Evolutionary conservation across 2,888 invertebrate genomes (phyloP).

Genomic region (Lycocerus yunnanus): DNA sequence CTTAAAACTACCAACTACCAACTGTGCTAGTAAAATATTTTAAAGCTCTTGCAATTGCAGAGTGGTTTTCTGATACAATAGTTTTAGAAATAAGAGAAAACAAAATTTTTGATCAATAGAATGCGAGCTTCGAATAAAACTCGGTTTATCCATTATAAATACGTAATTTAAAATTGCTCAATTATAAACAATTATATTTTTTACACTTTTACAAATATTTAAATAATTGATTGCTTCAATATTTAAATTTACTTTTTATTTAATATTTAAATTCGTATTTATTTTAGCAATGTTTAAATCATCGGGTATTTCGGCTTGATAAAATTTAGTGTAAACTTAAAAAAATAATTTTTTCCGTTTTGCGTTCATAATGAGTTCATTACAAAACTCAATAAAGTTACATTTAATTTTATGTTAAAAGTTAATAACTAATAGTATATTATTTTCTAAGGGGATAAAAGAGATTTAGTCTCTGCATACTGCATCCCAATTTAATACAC

Average conservation of each 20-base stretch:
- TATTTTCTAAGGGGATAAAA: too few relatives aligned
- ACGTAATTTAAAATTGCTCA: background rate
- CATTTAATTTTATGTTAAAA: too few relatives aligned
- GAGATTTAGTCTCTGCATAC: too few relatives aligned
- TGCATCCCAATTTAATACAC: too few relatives aligned
- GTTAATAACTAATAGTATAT: too few relatives aligned
- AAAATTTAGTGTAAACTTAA: too few relatives aligned
- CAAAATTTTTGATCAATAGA: conserved; percentile 2
- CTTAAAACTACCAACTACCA: background rate
- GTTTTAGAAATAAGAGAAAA: background rate
- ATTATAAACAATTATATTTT: background rate
- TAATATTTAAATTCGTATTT: background rate
- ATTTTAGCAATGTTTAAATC: background rate
- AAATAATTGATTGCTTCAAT: background rate
- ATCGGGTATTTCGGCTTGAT: background rate
- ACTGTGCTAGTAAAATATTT: conserved; percentile 1
- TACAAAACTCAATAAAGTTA: too few relatives aligned
- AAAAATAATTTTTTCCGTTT: too few relatives aligned
- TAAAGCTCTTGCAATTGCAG: conserved; percentile 2
- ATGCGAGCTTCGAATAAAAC: background rate
- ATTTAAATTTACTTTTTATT: background rate
- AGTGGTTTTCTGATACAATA: conserved; percentile 2
- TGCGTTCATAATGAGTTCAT: too few relatives aligned
- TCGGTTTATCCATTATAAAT: background rate
- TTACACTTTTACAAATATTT: background rate